These are phyloP conservation scores for Lysiphlebus fabarum DNA, from an alignment of 1,140 invertebrate genomes.

Conservation along the genomic window DNA sequence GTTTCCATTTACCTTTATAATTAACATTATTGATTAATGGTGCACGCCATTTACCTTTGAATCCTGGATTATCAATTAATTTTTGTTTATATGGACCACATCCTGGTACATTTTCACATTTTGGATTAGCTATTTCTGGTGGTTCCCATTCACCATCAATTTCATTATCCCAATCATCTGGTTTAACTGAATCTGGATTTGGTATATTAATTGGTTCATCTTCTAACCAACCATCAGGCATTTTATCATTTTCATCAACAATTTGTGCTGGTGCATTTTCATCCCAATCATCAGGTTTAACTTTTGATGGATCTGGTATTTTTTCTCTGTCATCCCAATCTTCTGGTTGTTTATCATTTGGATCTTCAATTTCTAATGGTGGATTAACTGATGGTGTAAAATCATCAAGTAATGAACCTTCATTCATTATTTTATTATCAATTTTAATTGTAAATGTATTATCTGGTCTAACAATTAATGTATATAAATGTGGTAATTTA, in stretches of 20 bases:
- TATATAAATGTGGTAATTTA: conserved; percentile 93
- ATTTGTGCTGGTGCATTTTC: conserved; percentile 89
- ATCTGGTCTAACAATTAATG: conserved; percentile 83
- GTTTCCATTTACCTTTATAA: conserved; percentile 93
- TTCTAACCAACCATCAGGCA: conserved; percentile 92
- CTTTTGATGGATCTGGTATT: conserved; percentile 82
- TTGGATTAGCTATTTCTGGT: conserved; percentile 86
- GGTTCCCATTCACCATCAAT: conserved; percentile 99
- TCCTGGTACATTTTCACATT: conserved; percentile 78
- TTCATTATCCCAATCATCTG: conserved; percentile 94
- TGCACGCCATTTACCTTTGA: conserved; percentile 90
- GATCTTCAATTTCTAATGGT: conserved; percentile 92
- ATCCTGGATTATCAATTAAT: conserved; percentile 84
- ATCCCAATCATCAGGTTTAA: conserved; percentile 93
- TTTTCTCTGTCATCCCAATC: conserved; percentile 98
- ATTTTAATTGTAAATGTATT: conserved; percentile 74
- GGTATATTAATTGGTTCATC: conserved; percentile 86
- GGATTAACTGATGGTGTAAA: conserved; percentile 93
- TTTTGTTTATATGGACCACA: conserved; percentile 90
- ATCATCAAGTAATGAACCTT: conserved; percentile 84
- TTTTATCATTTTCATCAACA: conserved; percentile 80
- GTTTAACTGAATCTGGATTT: conserved; percentile 84
- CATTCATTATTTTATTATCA: conserved; percentile 77
- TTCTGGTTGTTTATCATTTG: conserved; percentile 81
- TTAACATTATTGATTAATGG: conserved; percentile 90